Base-by-base conservation (phyloP, 1,140 invertebrate species). In the Drosophila guanche region DNA sequence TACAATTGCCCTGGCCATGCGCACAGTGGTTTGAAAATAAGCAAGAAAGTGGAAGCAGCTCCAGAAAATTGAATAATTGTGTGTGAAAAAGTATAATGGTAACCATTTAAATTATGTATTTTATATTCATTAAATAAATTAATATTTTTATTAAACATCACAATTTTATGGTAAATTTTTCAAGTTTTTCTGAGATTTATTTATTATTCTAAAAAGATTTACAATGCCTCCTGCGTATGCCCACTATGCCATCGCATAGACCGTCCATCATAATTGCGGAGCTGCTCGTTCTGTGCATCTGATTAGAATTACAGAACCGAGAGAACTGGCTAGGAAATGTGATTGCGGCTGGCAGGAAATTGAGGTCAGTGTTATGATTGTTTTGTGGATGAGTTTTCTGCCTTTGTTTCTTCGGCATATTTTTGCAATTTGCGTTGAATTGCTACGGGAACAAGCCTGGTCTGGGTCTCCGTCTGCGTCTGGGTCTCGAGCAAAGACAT, bases 291-390 rank as follows among this genome's bases (percentile, higher is more conserved):
- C 74, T 76, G 58, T 76, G 73, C 74, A 76, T 76, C 75, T 79
- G 83, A 88, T 88, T 88, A 89, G 84, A 88, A 89, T 76, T 76
- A 76, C 72, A 69, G 59, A 88, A 72, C 46, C 54, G 46, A 27
- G 33, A 58, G 50, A 66, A 75, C 50, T 61, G 70, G 70, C 70
- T 55, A 68, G 83, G 69, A 86, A 86, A 86, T 88, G 78, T 89
- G 83, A 88, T 89, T 88, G 84, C 75, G 72, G 80, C 58, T 88
- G 83, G 83, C 83, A 86, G 84, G 79, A 88, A 88, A 88, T 89
- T 88, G 83, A 88, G 83, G 83, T 88, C 83, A 88, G 83, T 88
- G 83, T 88, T 88, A 88, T 88, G 83, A 88, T 89, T 89, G 84
- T 88, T 81, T 85, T 88, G 58, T 76, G 77, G 85, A 86, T 86